Conservation (phyloP, 2,113 vertebrate genomes). For the Pandion haliaetus region DNA sequence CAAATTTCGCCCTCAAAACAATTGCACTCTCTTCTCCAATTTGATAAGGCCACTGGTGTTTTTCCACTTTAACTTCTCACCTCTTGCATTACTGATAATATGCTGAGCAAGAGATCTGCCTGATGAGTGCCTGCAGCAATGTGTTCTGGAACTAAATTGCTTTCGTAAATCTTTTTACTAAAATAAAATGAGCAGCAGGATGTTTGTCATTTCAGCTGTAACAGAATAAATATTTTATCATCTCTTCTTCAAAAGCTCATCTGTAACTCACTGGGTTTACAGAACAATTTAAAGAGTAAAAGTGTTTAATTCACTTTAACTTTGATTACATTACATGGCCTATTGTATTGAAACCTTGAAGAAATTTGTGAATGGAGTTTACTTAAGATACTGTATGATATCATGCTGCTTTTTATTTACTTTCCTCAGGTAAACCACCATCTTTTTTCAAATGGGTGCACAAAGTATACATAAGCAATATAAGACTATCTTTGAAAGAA, state of each 20-base stretch:
- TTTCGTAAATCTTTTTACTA: not conserved
- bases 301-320: not conserved
- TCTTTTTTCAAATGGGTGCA: not conserved
- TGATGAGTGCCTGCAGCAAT: conserved; percentile 12
- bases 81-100: conserved; percentile 18
- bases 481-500: not conserved
- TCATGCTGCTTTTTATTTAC: conserved; percentile 2
- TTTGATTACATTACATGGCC: not conserved
- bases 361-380: not conserved
- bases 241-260: conserved; percentile 12
- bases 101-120: not conserved
- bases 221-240: conserved; percentile 51
- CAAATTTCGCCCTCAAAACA: not conserved
- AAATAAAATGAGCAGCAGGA: conserved; percentile 12
- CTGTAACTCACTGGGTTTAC: not conserved
- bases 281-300: not conserved
- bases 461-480: not conserved
- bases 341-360: not conserved
- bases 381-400: not conserved
- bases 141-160: not conserved
- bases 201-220: conserved; percentile 36
- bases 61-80: conserved; percentile 23
- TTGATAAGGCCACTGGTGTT: not conserved
- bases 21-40: not conserved
- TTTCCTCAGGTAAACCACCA: not conserved